Conservation (phyloP, 2,888 invertebrate genomes). For the Cerceris ruficornis region DNA sequence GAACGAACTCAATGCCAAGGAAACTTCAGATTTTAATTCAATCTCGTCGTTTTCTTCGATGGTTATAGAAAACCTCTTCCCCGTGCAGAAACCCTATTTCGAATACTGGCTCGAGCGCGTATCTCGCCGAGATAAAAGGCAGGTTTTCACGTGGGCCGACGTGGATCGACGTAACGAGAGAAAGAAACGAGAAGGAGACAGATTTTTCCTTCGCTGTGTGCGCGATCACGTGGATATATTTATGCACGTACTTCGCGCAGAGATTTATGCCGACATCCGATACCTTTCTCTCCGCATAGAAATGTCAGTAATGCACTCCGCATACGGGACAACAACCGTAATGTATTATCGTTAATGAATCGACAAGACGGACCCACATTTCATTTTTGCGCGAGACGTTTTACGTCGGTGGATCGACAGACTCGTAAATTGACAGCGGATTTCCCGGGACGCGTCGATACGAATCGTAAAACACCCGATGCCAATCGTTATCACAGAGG, state of each 20-base stretch:
- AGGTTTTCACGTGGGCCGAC: constrained; percentile 14
- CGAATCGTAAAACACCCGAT: too few species aligned
- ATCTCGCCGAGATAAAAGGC: constrained; percentile 8
- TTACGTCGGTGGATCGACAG: constrained; percentile 35
- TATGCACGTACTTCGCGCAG: constrained; percentile 47
- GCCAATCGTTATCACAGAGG: too few species aligned
- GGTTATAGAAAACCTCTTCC: too few species aligned
- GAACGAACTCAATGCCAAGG: too few species aligned
- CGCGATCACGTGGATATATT: constrained; percentile 54
- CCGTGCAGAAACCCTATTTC: too few species aligned
- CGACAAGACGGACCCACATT: constrained; percentile 39
- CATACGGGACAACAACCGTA: constrained; percentile 18
- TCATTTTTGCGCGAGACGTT: constrained; percentile 47
- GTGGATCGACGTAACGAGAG: constrained; percentile 16
- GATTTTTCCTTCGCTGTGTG: constrained; percentile 34
- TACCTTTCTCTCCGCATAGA: constrained; percentile 63
- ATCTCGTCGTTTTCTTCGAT: too few species aligned
- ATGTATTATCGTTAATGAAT: constrained; percentile 61
- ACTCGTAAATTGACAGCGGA: constrained; percentile 36
- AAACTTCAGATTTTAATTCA: too few species aligned
- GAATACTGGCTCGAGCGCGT: too few species aligned
- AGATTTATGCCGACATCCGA: constrained; percentile 63
- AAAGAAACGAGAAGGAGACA: constrained; percentile 38
- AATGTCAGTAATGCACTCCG: constrained; percentile 58
- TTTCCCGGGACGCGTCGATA: constrained; percentile 5